These are phyloP conservation scores for Drosophila mulleri DNA, from an alignment of 2,888 invertebrate species.

Conservation along the genomic window DNA sequence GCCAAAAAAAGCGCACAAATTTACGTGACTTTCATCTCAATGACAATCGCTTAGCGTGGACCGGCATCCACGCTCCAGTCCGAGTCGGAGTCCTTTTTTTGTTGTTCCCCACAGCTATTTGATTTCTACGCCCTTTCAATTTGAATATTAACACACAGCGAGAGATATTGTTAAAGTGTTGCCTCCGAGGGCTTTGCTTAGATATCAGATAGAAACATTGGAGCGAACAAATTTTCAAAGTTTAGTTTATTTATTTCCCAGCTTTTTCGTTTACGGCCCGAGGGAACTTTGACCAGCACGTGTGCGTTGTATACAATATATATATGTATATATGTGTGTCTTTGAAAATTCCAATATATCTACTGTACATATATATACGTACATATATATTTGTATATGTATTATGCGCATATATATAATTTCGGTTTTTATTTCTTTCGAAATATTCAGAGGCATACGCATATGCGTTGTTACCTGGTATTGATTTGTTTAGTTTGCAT, in stretches of 20 bases:
- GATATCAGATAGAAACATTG: conserved; percentile 36
- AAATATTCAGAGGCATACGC: conserved; percentile 44
- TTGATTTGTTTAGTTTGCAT: conserved; percentile 74
- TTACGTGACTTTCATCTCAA: conserved; percentile 76
- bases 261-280: conserved; percentile 17
- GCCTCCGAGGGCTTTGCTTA: conserved; percentile 25
- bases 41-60: conserved; percentile 41
- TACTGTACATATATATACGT: not conserved
- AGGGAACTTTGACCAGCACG: conserved; percentile 36
- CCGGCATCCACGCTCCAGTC: not conserved
- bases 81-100: conserved; percentile 29
- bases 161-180: conserved; percentile 41
- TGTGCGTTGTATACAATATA: not conserved
- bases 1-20: conserved; percentile 15
- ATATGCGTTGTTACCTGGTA: conserved; percentile 51
- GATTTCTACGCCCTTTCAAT: conserved; percentile 59
- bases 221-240: conserved; percentile 44
- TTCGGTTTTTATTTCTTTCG: conserved; percentile 31
- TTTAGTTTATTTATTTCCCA: conserved; percentile 35
- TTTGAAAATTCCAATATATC: not conserved
- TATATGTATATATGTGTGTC: conserved; percentile 1
- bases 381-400: not conserved
- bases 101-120: conserved; percentile 46
- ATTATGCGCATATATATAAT: not conserved
- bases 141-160: conserved; percentile 69